phyloP scores from a whole-genome alignment of 1,140 invertebrate species.

The Orussus abietinus region DNA sequence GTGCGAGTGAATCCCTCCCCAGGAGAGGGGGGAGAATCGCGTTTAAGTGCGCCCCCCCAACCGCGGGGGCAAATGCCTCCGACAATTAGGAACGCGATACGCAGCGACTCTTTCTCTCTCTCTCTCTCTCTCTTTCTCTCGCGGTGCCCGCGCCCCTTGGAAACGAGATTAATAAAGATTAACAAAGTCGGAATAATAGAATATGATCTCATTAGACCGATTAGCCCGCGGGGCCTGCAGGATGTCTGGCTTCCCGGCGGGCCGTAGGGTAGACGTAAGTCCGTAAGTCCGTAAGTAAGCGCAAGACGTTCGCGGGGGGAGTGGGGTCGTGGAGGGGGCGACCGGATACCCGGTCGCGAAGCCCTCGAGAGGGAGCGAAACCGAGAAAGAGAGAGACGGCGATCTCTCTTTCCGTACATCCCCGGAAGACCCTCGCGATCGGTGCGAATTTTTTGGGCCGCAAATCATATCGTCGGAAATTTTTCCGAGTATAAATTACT shows the following conservation, averaged over 20 bases:
- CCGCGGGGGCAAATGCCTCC: no score
- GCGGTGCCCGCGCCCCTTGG: slow-evolving; percentile 25
- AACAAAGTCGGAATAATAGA: slow-evolving; percentile 50
- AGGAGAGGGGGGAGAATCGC: no score
- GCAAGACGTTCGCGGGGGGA: slow-evolving; percentile 38
- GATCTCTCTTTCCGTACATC: no score
- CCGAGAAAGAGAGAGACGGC: no score
- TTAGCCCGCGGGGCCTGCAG: slow-evolving; percentile 44
- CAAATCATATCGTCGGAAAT: no score
- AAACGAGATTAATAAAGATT: slow-evolving; percentile 53
- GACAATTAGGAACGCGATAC: no score
- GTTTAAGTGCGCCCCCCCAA: no score
- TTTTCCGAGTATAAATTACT: no score
- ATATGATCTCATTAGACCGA: slow-evolving; percentile 53
- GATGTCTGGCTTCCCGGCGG: slow-evolving; percentile 48
- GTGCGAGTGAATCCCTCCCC: no score
- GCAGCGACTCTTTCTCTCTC: slow-evolving; percentile 6
- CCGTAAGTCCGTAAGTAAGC: slow-evolving; percentile 47
- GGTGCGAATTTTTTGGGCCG: slow-evolving; percentile 32
- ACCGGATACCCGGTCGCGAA: slow-evolving; percentile 27
- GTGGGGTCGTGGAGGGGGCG: slow-evolving; percentile 13
- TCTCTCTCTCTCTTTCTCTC: slow-evolving; percentile 18
- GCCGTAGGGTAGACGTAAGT: slow-evolving; percentile 33
- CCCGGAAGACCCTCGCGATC: slow-evolving; percentile 37
- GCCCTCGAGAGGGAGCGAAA: no score